phyloP scores from a whole-genome alignment of 2,113 vertebrate genomes.

The Dipodomys stephensi region DNA sequence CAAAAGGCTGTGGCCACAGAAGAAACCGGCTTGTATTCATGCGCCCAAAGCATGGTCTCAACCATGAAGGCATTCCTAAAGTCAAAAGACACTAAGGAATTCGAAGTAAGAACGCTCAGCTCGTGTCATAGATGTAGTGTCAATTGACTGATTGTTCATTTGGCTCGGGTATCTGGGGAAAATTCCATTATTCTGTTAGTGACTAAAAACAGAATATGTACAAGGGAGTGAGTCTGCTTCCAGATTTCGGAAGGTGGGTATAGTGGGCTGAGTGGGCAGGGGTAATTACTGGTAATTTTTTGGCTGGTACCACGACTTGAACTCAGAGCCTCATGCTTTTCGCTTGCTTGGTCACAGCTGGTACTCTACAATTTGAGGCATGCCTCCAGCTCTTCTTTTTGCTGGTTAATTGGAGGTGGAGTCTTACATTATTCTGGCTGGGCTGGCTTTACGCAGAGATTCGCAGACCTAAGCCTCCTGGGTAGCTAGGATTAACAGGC shows the following conservation, averaged over 20 bases:
- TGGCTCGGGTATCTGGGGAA: neutral
- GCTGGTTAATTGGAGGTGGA: no score
- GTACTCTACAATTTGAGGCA: no score
- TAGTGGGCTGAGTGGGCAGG: neutral
- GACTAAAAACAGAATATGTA: neutral
- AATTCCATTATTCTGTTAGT: neutral
- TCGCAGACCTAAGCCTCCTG: no score
- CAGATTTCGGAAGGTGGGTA: neutral
- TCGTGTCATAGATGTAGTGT: neutral
- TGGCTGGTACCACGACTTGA: no score
- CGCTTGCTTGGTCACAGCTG: no score
- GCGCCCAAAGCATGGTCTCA: slow-evolving; percentile 87
- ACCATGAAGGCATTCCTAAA: slow-evolving; percentile 88
- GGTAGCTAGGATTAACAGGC: no score
- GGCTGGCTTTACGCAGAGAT: no score
- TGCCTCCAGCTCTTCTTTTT: no score
- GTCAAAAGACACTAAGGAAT: slow-evolving; percentile 78
- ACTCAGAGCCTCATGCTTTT: no score
- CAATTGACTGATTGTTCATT: neutral
- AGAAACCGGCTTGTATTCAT: slow-evolving; percentile 76
- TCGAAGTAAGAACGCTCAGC: slow-evolving; percentile 83
- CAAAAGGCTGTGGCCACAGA: slow-evolving; percentile 87
- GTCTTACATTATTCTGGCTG: no score
- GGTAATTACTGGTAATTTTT: neutral
- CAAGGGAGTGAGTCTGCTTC: neutral